These are phyloP conservation scores for Cephalotes varians DNA, from an alignment of 2,888 invertebrate species.

Conservation along the genomic window DNA sequence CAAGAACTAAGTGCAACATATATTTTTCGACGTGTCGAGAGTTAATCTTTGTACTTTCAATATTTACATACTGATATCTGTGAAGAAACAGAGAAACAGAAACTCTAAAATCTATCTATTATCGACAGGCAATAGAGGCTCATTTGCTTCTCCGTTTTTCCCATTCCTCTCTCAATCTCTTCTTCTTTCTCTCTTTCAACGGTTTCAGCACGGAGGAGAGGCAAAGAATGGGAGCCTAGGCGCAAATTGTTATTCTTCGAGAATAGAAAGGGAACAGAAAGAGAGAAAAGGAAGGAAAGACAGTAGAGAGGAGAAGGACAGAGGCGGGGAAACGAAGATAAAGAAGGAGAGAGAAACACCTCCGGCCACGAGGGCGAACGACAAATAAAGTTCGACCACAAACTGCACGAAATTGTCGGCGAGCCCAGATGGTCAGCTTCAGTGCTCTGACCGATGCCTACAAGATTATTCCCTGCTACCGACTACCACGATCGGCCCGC, in stretches of 20 bases:
- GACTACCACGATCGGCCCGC: constrained; percentile 67
- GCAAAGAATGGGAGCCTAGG: constrained; percentile 64
- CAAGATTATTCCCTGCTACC: constrained; percentile 78
- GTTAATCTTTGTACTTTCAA: constrained; percentile 18
- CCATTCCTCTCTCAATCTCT: not conserved
- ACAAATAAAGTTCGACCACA: constrained; percentile 83
- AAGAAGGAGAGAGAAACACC: constrained; percentile 59
- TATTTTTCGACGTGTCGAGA: constrained; percentile 47
- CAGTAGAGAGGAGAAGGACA: not conserved
- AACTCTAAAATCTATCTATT: constrained; percentile 14
- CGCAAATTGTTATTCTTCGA: constrained; percentile 71
- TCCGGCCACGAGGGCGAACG: constrained; percentile 76
- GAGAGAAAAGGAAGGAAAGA: not conserved
- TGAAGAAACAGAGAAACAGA: not conserved
- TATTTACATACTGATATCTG: not conserved
- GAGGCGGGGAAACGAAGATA: constrained; percentile 14
- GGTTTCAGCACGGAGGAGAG: constrained; percentile 37
- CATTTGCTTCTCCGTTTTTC: constrained; percentile 7
- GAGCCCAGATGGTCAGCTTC: constrained; percentile 80
- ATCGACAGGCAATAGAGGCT: constrained; percentile 40
- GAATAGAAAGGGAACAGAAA: constrained; percentile 25
- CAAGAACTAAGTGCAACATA: not conserved
- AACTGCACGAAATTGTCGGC: constrained; percentile 82
- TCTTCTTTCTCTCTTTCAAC: constrained; percentile 23
- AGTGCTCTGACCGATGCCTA: constrained; percentile 73